phyloP scores from a whole-genome alignment of 2,113 vertebrate genomes.

The Tonatia bakeri region DNA sequence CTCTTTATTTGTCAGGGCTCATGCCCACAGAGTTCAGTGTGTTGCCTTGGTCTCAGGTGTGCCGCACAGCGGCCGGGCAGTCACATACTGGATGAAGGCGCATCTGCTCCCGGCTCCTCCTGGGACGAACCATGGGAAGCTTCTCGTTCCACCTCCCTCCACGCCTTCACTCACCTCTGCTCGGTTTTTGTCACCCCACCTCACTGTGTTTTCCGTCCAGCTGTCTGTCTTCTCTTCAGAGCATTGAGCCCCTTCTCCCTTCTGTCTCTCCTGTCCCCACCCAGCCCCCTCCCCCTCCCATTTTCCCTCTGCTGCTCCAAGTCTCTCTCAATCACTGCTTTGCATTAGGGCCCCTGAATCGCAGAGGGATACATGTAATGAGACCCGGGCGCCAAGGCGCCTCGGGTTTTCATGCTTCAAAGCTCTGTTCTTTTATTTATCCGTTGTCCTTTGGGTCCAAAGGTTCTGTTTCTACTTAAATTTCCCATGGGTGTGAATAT shows the following conservation, averaged over 20 bases:
- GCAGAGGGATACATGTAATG: neutral
- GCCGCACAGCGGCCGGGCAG: neutral
- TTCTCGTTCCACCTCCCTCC: no score
- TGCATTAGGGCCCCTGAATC: neutral
- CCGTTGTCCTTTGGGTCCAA: neutral
- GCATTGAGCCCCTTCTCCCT: neutral
- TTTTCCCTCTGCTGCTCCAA: neutral
- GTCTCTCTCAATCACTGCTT: neutral
- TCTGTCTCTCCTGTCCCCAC: neutral
- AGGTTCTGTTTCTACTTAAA: neutral
- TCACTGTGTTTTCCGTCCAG: neutral
- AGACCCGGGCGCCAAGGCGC: neutral
- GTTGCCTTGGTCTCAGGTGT: no score
- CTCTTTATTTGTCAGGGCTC: no score
- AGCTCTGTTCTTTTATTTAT: constrained; percentile 33
- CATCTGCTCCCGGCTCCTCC: neutral
- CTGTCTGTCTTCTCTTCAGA: neutral
- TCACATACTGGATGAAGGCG: no score
- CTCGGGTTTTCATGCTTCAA: neutral
- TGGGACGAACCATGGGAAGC: no score
- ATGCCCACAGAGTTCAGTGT: no score
- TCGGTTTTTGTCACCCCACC: neutral
- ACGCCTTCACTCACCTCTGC: neutral
- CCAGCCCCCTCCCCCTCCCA: neutral
- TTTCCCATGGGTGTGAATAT: neutral